These are phyloP conservation scores for Amorpha juglandis DNA, from an alignment of 2,888 invertebrate species.

Conservation along the genomic window DNA sequence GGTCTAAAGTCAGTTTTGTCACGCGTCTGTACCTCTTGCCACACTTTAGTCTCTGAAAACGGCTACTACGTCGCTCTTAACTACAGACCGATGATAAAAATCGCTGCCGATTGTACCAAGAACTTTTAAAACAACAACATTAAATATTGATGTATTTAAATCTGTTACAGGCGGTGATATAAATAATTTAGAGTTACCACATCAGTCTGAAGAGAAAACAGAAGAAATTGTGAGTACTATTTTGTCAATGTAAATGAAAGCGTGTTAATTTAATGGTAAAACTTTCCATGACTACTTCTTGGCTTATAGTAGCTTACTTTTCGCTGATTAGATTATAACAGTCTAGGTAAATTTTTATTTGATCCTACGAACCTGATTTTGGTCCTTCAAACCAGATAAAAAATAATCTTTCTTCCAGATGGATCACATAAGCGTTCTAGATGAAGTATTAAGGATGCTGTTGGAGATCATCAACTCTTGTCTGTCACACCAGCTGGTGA, in stretches of 20 bases:
- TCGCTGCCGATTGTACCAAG: too few species aligned
- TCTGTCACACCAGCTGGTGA: conserved; percentile 91
- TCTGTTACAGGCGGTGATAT: conserved; percentile 64
- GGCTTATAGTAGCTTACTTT: too few species aligned
- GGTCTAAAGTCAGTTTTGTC: too few species aligned
- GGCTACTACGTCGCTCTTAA: too few species aligned
- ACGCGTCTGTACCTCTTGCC: too few species aligned
- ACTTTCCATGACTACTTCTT: too few species aligned
- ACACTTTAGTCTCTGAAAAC: too few species aligned
- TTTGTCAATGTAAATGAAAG: too few species aligned
- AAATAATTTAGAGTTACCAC: conserved; percentile 67
- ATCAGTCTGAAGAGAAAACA: conserved; percentile 74
- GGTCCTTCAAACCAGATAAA: not conserved
- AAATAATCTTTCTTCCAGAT: conserved; percentile 76
- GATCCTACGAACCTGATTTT: not conserved
- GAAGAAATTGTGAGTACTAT: conserved; percentile 74
- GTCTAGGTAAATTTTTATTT: not conserved
- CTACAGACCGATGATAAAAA: too few species aligned
- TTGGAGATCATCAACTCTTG: conserved; percentile 98
- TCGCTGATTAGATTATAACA: not conserved
- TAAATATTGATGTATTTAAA: not conserved
- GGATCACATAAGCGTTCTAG: conserved; percentile 95
- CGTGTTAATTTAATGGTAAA: too few species aligned
- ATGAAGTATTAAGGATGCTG: conserved; percentile 98
- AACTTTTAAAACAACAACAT: too few species aligned